Evolutionary conservation across 1,140 invertebrate species (phyloP).

Genomic region (Metopolophium dirhodum): DNA sequence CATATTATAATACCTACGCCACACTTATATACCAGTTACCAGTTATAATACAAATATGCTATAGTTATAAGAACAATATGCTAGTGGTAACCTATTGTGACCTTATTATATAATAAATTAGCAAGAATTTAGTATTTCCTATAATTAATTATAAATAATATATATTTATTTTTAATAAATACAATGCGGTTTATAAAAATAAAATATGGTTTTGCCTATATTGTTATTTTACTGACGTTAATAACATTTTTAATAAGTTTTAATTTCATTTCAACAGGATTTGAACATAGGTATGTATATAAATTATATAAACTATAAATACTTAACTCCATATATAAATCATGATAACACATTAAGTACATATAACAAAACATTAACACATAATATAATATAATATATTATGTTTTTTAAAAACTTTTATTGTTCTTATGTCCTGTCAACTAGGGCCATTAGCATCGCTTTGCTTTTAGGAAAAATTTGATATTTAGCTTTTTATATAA

Average conservation of each 20-base stretch:
- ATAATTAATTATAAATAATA: not conserved
- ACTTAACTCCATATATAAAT: not conserved
- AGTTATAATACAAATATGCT: not conserved
- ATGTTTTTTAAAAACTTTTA: too few relatives aligned
- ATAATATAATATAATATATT: too few relatives aligned
- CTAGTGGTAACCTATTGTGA: not conserved
- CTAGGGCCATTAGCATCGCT: too few relatives aligned
- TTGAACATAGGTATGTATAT: not conserved
- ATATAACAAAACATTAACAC: too few relatives aligned
- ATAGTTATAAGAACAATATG: not conserved
- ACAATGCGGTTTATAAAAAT: not conserved
- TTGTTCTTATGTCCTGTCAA: too few relatives aligned
- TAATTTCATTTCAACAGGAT: not conserved
- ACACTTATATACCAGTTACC: not conserved
- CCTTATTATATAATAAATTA: not conserved
- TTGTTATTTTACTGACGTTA: not conserved
- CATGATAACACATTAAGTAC: not conserved
- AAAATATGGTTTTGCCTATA: not conserved
- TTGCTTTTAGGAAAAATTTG: too few relatives aligned
- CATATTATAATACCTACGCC: not conserved
- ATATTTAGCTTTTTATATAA: too few relatives aligned
- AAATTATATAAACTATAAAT: not conserved
- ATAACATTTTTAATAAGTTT: slow-evolving; percentile 19
- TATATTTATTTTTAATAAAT: not conserved
- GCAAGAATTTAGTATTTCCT: not conserved